Evolutionary conservation across 2,888 invertebrate species (phyloP), one percentile per base, ranked within the genome.

Genomic region (Nysson spinosus): DNA sequence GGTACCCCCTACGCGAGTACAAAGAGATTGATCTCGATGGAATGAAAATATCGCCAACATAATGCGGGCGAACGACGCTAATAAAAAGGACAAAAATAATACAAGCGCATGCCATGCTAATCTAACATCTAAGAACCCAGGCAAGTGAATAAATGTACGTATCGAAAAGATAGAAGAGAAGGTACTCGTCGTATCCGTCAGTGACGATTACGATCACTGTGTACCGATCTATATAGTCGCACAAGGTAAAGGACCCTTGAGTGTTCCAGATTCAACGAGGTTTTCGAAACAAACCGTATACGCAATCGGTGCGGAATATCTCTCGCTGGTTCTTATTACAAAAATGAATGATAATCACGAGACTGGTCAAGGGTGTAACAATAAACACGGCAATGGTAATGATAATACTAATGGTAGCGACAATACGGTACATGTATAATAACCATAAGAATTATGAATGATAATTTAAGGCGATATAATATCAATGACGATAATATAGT

Each of bases 81-180:
- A 64, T 42, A 47, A 46, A 40, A 14, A 20, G 26, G 43, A 43
- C n/a, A 34, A 51, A 64, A 62, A 64, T 50, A 37, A 55, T 63
- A 65, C 63, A 81, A 81, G 82, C 84, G 69, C 84, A 84, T 84
- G 85, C 83, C 84, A 83, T 84, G 84, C 83, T 51, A 64, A 61
- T 63, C 54, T 58, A 67, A 62, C 70, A 65, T 64, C 56, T 71
- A 75, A 66, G 52, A 75, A 73, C 71, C 75, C 71, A 74, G 74
- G 69, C 66, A 73, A 58, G 65, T 54, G 65, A 63, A 61, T 56
- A 49, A 58, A 63, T 40, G 44, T 46, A 69, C 44, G 42, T 43
- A n/a, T n/a, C n/a, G 34, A 51, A 58, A 49, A 52, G 64, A 57
- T 44, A 39, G 44, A 54, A 64, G 58, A 30, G 68, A 51, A 72